Evolutionary conservation across 2,888 invertebrate genomes (phyloP).

Genomic region (Scaeva pyrastri): DNA sequence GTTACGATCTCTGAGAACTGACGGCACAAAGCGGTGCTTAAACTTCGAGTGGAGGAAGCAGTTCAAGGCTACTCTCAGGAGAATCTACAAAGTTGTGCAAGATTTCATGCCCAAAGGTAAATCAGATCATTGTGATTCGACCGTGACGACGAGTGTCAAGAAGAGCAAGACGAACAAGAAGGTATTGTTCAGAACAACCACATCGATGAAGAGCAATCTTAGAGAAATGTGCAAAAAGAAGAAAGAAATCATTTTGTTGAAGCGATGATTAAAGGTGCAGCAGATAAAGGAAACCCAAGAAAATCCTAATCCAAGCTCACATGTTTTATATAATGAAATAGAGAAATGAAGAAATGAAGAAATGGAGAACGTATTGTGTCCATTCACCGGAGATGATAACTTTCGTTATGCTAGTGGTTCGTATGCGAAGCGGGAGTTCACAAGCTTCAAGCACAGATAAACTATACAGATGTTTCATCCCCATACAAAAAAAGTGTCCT

Average conservation of each 20-base stretch:
- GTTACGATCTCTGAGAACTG: slow-evolving; percentile 1
- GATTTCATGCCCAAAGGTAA: slow-evolving; percentile 11
- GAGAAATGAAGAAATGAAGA: too few species aligned
- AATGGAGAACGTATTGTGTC: slow-evolving; percentile 51
- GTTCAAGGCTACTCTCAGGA: slow-evolving; percentile 6
- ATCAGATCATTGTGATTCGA: neutral
- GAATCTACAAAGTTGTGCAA: slow-evolving; percentile 17
- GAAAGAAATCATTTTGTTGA: slow-evolving; percentile 11
- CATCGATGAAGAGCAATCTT: slow-evolving; percentile 21
- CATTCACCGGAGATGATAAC: slow-evolving; percentile 59
- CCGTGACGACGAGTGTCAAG: neutral
- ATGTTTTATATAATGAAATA: slow-evolving; percentile 36
- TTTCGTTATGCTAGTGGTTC: slow-evolving; percentile 10
- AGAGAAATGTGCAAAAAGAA: slow-evolving; percentile 23
- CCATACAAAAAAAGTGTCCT: too few species aligned
- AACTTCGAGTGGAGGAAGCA: slow-evolving; percentile 4
- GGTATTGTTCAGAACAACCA: neutral
- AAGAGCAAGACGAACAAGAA: slow-evolving; percentile 2
- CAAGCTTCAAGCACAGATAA: slow-evolving; percentile 58
- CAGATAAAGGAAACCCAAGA: slow-evolving; percentile 14
- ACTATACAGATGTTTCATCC: too few species aligned
- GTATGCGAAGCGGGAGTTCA: slow-evolving; percentile 34
- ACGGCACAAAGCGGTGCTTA: slow-evolving; percentile 7
- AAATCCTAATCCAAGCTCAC: slow-evolving; percentile 18
- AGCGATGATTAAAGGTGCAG: slow-evolving; percentile 12